A percentile compares a stretch with the other conserved stretches of the same genome.
Conservation (phyloP, 2,113 vertebrate species). For the Tetrax tetrax region DNA sequence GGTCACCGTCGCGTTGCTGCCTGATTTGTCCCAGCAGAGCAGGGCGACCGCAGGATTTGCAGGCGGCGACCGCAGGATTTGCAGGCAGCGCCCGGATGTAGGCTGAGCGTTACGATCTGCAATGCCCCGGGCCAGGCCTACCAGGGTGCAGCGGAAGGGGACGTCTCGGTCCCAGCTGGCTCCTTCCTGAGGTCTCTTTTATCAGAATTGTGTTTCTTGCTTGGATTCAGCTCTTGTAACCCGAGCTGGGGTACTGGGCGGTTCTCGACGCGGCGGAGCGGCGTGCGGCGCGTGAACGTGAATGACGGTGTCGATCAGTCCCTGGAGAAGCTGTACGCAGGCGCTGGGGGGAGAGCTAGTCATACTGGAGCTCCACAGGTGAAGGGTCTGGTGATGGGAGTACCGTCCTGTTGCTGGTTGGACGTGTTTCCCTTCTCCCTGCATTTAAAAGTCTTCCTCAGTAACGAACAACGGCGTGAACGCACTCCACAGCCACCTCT, state of each 20-base stretch:
- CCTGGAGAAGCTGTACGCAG: fast-evolving
- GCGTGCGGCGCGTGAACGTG: fast-evolving
- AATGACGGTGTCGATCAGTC: neutral
- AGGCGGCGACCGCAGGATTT: neutral
- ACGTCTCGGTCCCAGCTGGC: neutral
- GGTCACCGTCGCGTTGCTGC: neutral
- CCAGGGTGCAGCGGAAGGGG: neutral
- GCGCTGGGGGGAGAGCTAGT: neutral
- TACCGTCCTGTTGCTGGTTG: neutral
- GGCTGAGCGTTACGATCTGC: neutral
- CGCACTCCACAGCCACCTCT: neutral
- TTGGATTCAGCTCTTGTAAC: neutral
- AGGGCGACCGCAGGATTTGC: neutral
- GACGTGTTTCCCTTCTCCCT: neutral
- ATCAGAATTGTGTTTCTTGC: neutral
- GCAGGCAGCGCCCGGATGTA: fast-evolving
- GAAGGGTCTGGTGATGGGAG: neutral
- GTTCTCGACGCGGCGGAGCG: neutral
- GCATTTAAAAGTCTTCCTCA: neutral
- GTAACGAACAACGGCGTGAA: neutral
- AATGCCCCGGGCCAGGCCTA: neutral
- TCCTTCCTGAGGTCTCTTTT: neutral
- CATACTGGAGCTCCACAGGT: neutral
- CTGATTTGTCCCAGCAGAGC: too few relatives aligned
- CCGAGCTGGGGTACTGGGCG: neutral